Evolutionary conservation across 2,797 vertebrate genomes (phyloP).

Genomic region (Falco naumanni): DNA sequence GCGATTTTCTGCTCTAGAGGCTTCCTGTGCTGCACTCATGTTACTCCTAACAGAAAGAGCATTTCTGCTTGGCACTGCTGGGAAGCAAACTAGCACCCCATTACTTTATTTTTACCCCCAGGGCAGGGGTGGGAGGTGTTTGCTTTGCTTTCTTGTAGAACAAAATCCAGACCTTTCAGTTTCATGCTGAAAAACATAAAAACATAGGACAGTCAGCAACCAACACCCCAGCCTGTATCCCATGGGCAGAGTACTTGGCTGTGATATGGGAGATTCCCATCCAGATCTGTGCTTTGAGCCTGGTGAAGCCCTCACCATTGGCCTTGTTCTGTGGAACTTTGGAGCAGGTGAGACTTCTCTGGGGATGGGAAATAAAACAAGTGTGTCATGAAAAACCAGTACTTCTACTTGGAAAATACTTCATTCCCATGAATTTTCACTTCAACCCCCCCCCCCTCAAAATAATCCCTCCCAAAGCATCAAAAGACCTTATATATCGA

Average conservation of each 20-base stretch:
- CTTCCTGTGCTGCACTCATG: fast-evolving
- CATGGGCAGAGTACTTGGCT: neutral
- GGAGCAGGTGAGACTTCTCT: neutral
- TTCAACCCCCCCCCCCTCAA: neutral
- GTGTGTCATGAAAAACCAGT: fast-evolving
- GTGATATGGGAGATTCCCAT: fast-evolving
- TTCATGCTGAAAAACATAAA: neutral
- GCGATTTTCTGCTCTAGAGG: neutral
- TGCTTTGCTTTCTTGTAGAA: neutral
- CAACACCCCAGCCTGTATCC: neutral
- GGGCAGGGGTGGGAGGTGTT: neutral
- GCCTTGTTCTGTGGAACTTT: neutral
- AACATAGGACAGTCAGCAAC: neutral
- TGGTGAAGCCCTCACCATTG: fast-evolving
- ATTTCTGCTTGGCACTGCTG: neutral
- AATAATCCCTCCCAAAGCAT: neutral
- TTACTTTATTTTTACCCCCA: too few species aligned
- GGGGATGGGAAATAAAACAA: neutral
- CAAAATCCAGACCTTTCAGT: neutral
- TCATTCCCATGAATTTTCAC: neutral
- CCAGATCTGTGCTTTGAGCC: neutral
- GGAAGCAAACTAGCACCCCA: neutral
- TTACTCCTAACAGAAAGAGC: neutral
- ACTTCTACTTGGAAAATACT: neutral
- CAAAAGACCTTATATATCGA: neutral